Conservation (phyloP, 2,888 invertebrate genomes). For the Lissocephala sabroskyi region DNA sequence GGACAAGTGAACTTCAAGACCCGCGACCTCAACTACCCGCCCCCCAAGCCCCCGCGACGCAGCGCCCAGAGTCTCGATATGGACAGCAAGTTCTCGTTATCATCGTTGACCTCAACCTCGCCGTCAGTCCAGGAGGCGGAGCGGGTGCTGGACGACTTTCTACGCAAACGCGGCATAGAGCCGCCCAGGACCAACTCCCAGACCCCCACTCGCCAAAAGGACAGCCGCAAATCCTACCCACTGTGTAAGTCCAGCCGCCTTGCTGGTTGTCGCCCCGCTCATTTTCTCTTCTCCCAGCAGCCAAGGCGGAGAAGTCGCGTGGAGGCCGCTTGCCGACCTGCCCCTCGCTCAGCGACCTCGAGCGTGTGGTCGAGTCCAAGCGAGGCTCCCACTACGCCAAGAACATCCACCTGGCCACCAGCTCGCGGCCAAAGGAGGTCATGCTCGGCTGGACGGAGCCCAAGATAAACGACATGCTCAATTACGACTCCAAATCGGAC, state of each 20-base stretch:
- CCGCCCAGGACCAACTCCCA: slow-evolving; percentile 23
- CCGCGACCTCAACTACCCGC: slow-evolving; percentile 47
- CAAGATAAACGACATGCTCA: slow-evolving; percentile 66
- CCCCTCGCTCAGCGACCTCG: slow-evolving; percentile 64
- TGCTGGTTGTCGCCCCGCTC: background rate
- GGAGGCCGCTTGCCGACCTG: slow-evolving; percentile 37
- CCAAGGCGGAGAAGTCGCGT: slow-evolving; percentile 35
- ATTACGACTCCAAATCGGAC: slow-evolving; percentile 38
- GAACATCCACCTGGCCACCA: slow-evolving; percentile 31
- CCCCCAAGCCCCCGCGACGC: slow-evolving; percentile 69
- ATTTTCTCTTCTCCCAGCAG: slow-evolving; percentile 24
- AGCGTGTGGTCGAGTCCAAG: slow-evolving; percentile 49
- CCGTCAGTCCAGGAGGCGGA: slow-evolving; percentile 67
- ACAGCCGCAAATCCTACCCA: slow-evolving; percentile 53
- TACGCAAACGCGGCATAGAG: slow-evolving; percentile 48
- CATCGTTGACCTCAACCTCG: slow-evolving; percentile 52
- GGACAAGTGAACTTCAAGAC: slow-evolving; percentile 49
- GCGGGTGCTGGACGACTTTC: slow-evolving; percentile 59
- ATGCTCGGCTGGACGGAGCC: slow-evolving; percentile 53
- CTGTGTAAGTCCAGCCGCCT: slow-evolving; percentile 54
- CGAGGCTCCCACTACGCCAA: slow-evolving; percentile 41
- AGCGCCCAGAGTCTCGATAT: slow-evolving; percentile 43
- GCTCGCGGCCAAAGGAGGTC: slow-evolving; percentile 33
- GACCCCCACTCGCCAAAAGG: background rate
- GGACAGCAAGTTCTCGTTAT: slow-evolving; percentile 41